Percentiles rank a stretch among this genome's conserved stretches.
Evolutionary conservation across 1,140 invertebrate species (phyloP).

Genomic region (Orchestia grillus): DNA sequence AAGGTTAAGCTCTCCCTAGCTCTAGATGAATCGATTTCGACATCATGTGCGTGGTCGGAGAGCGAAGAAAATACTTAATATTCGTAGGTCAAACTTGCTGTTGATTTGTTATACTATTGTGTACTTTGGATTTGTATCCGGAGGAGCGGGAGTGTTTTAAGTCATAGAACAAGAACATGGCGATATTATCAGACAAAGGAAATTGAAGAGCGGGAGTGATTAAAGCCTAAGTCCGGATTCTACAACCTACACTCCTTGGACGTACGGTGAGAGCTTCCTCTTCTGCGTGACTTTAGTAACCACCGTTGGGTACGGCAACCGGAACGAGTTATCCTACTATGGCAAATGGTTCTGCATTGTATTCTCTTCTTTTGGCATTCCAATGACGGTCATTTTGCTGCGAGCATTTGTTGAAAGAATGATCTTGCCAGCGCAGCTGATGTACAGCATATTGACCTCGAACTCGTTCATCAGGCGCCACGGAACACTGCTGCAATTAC

Average conservation of each 20-base stretch:
- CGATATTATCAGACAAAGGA: background rate
- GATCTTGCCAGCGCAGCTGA: constrained; percentile 77
- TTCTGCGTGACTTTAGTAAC: constrained; percentile 21
- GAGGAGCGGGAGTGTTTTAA: background rate
- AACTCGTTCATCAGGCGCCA: background rate
- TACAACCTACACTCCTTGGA: background rate
- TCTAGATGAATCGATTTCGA: background rate
- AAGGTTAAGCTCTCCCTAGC: background rate
- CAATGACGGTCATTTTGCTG: constrained; percentile 83
- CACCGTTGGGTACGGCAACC: constrained; percentile 84
- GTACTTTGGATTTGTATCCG: background rate
- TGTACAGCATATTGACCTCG: background rate
- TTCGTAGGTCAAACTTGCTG: background rate
- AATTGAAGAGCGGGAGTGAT: background rate
- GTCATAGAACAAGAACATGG: background rate
- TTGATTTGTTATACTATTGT: background rate
- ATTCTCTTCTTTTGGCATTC: constrained; percentile 86
- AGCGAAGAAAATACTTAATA: background rate
- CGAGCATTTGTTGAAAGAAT: constrained; percentile 86
- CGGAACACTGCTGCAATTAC: constrained; percentile 9
- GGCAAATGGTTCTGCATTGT: constrained; percentile 89
- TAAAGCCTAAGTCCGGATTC: background rate
- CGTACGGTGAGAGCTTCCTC: background rate
- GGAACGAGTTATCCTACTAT: constrained; percentile 74
- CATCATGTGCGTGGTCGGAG: background rate